A percentile compares a stretch with the other conserved stretches of the same genome.
Evolutionary conservation across 2,888 invertebrate genomes (phyloP).

Genomic region (Zygaena filipendulae): DNA sequence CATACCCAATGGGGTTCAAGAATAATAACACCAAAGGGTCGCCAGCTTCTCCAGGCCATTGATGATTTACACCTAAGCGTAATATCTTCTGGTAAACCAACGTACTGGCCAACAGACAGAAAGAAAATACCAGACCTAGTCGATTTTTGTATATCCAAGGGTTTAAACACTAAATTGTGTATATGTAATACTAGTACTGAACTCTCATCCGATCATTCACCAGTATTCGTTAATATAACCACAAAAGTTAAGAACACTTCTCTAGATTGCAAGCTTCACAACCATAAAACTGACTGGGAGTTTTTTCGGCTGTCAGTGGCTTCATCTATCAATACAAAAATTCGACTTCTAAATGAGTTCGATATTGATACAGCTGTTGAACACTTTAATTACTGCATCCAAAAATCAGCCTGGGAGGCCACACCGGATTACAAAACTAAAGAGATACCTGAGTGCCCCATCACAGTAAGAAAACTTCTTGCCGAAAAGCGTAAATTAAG

Average conservation of each 20-base stretch:
- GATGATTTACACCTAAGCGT: slow-evolving; percentile 2
- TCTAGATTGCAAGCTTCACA: slow-evolving; percentile 3
- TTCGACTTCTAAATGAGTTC: slow-evolving; percentile 8
- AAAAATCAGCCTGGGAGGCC: slow-evolving; percentile 4
- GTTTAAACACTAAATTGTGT: slow-evolving; percentile 3
- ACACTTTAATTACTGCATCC: slow-evolving; percentile 3
- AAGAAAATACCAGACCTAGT: slow-evolving; percentile 14
- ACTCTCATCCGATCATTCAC: slow-evolving; percentile 16
- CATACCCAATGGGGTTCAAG: slow-evolving; percentile 5
- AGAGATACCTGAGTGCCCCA: not conserved
- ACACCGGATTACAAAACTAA: slow-evolving; percentile 6
- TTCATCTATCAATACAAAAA: slow-evolving; percentile 5
- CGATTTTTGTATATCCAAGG: slow-evolving; percentile 14
- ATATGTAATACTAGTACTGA: slow-evolving; percentile 12
- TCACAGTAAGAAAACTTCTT: slow-evolving; percentile 1
- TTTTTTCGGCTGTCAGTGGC: slow-evolving; percentile 8
- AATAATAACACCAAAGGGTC: slow-evolving; percentile 5
- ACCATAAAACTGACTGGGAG: slow-evolving; percentile 14
- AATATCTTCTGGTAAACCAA: slow-evolving; percentile 13
- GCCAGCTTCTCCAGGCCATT: slow-evolving; percentile 1
- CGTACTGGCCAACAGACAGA: slow-evolving; percentile 16
- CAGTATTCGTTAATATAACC: no score
- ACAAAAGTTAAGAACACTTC: no score
- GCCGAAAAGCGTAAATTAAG: slow-evolving; percentile 5
- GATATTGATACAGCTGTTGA: slow-evolving; percentile 3